phyloP scores from a whole-genome alignment of 2,797 vertebrate genomes.

The Acipenser transmontanus region DNA sequence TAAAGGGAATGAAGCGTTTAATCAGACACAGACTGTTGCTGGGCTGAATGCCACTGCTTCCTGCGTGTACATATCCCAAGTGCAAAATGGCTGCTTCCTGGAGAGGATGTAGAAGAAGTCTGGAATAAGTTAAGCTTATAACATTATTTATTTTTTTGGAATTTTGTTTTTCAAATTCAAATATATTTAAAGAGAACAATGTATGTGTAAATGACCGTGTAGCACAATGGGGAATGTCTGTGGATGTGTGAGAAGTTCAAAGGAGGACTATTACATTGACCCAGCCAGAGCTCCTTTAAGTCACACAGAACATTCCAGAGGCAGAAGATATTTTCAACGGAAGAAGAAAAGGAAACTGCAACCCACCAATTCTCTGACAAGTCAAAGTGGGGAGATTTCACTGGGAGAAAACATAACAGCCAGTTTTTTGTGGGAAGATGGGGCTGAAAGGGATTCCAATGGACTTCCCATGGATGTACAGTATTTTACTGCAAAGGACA shows the following conservation, averaged over 20 bases:
- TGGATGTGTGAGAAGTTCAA: constrained; percentile 81
- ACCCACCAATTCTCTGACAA: constrained; percentile 24
- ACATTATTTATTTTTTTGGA: constrained; percentile 11
- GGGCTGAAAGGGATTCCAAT: neutral
- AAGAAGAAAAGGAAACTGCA: constrained; percentile 63
- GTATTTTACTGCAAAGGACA: too few species aligned
- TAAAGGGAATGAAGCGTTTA: constrained; percentile 63
- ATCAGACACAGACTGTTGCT: constrained; percentile 63
- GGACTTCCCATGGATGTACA: neutral
- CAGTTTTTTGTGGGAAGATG: constrained; percentile 11
- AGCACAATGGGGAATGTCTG: constrained; percentile 83
- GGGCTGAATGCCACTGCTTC: constrained; percentile 51
- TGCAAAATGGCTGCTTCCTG: constrained; percentile 61
- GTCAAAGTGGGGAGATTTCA: constrained; percentile 21
- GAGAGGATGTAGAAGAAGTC: constrained; percentile 45
- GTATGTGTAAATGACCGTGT: constrained; percentile 14
- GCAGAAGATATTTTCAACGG: constrained; percentile 79
- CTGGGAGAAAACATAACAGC: constrained; percentile 9
- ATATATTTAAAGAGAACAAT: constrained; percentile 19
- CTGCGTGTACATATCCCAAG: constrained; percentile 51
- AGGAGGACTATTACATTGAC: constrained; percentile 81
- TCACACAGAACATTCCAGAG: constrained; percentile 59
- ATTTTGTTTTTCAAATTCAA: neutral
- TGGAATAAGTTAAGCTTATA: constrained; percentile 39
- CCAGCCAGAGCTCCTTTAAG: constrained; percentile 78